Evolutionary conservation across 30 jellyfish, hydroid and myxozoan species (phyloP), one percentile per base, ranked within the genome.

Genomic region (Chrysaora quinquecirrha): DNA sequence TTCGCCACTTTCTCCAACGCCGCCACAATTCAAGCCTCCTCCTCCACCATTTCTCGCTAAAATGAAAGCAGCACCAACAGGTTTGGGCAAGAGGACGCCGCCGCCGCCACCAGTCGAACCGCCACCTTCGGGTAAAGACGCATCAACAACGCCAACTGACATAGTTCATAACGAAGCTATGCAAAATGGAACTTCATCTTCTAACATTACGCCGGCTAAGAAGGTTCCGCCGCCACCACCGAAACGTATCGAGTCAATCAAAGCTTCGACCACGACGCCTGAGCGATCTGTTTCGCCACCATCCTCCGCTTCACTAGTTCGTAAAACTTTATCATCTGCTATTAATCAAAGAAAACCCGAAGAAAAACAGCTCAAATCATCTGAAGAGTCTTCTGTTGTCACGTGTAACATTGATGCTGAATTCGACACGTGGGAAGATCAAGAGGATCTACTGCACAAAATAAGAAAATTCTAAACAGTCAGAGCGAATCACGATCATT

Each of bases 141-240:
- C 16, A 1, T 1, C 34, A 54, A 48, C 71, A 22, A 21, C 64
- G 6, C 54, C 54, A 38, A 38, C 11, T 6, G 54, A 38, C 14
- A 14, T 3, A 3, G 54, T 38, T 38, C 11, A 3, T 4, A 25
- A 52, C 19, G 68, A 19, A 4, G 19, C 9, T 4, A n/a, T n/a
- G n/a, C 11, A 3, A 52, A 25, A 52, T 52, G 68, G 29, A 4
- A 52, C 9, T 4, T 4, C 29, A 12, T 3, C 7, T 10, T 19
- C 2, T 12, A 27, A 52, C 18, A 3, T 25, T 6, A 38, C 6
- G 11, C 31, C 34, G 54, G 43, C 54, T 16, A 58, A 31, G 10
- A 76, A 33, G 69, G 6, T 20, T 6, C 87, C 87, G 21, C 78
- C 92, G 1, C 92, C 92, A 14, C 92, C 92, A 25, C 92, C 92